phyloP scores from a whole-genome alignment of 1,140 invertebrate genomes.

The Notospermus geniculatus region DNA sequence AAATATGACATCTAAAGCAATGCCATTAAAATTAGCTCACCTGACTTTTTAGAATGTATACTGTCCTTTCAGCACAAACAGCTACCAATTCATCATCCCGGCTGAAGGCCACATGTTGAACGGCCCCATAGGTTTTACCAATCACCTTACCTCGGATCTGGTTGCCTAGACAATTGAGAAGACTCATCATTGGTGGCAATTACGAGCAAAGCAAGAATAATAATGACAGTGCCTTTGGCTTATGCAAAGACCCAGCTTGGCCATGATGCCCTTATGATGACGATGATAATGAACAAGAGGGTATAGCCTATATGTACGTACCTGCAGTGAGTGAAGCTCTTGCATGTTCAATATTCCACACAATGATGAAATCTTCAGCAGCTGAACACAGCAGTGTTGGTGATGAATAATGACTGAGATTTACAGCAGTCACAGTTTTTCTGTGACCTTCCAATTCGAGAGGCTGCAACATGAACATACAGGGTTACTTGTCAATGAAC shows the following conservation, averaged over 20 bases:
- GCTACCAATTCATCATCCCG: conserved; percentile 29
- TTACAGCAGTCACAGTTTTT: conserved; percentile 19
- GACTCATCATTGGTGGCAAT: no score
- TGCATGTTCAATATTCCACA: conserved; percentile 35
- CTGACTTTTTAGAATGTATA: conserved; percentile 22
- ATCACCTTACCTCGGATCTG: conserved; percentile 26
- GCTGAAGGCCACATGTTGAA: conserved; percentile 26
- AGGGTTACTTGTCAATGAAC: no score
- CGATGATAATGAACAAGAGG: neutral
- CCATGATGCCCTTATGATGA: neutral
- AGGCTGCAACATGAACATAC: no score
- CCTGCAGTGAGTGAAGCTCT: conserved; percentile 9
- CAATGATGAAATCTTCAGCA: conserved; percentile 32
- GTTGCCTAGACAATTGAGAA: conserved; percentile 8
- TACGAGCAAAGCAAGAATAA: no score
- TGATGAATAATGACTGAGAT: conserved; percentile 25
- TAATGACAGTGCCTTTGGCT: no score
- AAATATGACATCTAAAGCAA: no score
- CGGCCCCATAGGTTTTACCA: conserved; percentile 18
- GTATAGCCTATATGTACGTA: no score
- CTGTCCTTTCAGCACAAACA: conserved; percentile 23
- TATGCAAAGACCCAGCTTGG: no score
- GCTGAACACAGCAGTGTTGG: conserved; percentile 32
- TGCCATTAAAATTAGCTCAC: no score
- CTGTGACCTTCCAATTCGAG: conserved; percentile 30